Conservation (phyloP, 2,888 invertebrate genomes). For the Cataglyphis cursor region DNA sequence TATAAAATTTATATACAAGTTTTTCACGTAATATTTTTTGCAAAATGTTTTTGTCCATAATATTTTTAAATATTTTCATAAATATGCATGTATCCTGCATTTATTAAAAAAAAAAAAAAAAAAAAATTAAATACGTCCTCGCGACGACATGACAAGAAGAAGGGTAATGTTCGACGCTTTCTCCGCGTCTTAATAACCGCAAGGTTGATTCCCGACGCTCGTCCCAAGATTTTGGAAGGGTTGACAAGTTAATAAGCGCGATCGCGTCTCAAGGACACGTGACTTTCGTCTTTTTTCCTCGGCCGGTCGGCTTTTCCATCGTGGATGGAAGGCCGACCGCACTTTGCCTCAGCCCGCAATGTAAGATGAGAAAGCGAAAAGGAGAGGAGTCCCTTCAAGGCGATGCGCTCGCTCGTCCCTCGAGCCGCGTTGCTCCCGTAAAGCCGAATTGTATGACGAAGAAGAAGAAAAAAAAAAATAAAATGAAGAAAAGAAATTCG, state of each 20-base stretch:
- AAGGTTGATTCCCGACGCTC: conserved; percentile 48
- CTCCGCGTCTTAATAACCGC: conserved; percentile 32
- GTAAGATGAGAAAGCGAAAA: conserved; percentile 58
- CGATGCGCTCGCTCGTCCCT: conserved; percentile 65
- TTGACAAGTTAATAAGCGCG: conserved; percentile 72
- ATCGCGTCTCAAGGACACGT: conserved; percentile 70
- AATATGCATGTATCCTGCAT: too few species aligned
- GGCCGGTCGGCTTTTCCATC: conserved; percentile 66
- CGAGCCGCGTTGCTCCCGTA: conserved; percentile 8
- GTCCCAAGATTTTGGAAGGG: conserved; percentile 68
- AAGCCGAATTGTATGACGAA: conserved; percentile 29
- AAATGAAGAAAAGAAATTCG: conserved; percentile 14
- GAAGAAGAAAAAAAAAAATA: background rate
- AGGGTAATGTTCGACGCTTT: conserved; percentile 6
- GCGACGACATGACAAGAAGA: conserved; percentile 7
- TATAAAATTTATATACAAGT: background rate
- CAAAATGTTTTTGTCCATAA: background rate
- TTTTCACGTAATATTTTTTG: background rate
- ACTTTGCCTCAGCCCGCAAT: conserved; percentile 24
- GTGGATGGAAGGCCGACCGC: conserved; percentile 67
- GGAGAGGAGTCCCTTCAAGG: conserved; percentile 75
- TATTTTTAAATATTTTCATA: background rate
- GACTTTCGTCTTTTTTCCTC: conserved; percentile 57
- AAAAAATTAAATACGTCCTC: background rate
- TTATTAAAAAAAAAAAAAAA: background rate